Base-by-base conservation (phyloP, 2,113 vertebrate genomes). In the Paedocypris sp. region DNA sequence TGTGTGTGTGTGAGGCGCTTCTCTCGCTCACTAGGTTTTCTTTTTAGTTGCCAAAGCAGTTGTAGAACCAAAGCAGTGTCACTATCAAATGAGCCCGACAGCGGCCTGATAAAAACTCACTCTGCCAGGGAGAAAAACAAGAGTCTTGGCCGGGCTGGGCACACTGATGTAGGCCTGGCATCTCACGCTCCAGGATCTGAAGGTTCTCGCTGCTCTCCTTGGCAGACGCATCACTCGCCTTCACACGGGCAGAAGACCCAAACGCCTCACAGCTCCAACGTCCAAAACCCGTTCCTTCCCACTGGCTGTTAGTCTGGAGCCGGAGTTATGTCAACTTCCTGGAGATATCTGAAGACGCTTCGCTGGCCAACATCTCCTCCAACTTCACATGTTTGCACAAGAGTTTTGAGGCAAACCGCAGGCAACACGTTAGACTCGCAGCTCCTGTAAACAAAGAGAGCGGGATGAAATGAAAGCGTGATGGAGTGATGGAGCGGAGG, bases 61-160 rank as follows among this genome's bases (percentile, higher is more conserved):
- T 58, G 39, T 58, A 58, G 43, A 58, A 58, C 54, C 54, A 58
- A 58, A 58, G 54, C 26, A 58, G 54, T 58, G 54, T 42, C n/a
- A 39, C 54, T 45, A 58, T 58, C 54, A 58, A 58, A 58, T 32
- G 38, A 43, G 39, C 54, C 54, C 43, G 54, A 58, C 54, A 58
- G 38, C 38, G 26, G 39, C 54, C 54, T 58, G 54, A 58, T 58
- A 58, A 58, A 56, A 58, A 43, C 54, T 43, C 42, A 35, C 41
- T 52, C 42, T 31, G 47, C 38, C 60, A 62, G 36, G 48, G 25
- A 62, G 60, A 51, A 62, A 42, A 51, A 62, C 45, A 61, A n/a
- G 45, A 62, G 25, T 36, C 16, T 42, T 62, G 47, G 48, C 36
- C 41, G 42, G 31, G 25, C 60, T 62, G 33, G 25, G 47, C 41